Conservation (phyloP, 2,113 vertebrate genomes). For the Hypomesus transpacificus region DNA sequence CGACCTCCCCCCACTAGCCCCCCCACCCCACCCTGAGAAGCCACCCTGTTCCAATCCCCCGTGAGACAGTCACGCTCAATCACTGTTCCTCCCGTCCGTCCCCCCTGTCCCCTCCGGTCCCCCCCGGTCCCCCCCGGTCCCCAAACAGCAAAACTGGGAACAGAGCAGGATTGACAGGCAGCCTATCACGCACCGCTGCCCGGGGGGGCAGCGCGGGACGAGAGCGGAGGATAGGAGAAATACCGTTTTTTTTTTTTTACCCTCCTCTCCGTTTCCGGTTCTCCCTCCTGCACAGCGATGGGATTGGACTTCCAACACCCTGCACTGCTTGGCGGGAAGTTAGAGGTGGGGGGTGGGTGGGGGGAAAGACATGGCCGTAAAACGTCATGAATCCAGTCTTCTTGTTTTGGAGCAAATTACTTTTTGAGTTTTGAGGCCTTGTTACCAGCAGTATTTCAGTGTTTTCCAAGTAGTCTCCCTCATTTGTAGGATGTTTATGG, state of each 20-base stretch:
- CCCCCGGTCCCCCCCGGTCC: neutral
- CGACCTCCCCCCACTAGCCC: slow-evolving; percentile 8
- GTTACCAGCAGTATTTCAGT: too few species aligned
- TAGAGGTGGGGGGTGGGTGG: neutral
- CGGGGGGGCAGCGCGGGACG: neutral
- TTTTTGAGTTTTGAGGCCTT: too few species aligned
- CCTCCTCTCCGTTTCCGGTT: slow-evolving; percentile 9
- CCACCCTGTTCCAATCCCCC: neutral
- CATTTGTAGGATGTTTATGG: too few species aligned
- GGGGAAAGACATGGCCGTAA: neutral
- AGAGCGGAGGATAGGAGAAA: neutral
- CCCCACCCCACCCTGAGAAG: too few species aligned
- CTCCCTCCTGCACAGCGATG: slow-evolving; percentile 1
- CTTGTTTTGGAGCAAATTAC: slow-evolving; percentile 13
- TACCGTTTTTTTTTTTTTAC: neutral
- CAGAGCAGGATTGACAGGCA: slow-evolving; percentile 10
- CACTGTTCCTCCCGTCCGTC: neutral
- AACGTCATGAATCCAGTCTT: slow-evolving; percentile 3
- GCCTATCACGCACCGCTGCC: neutral
- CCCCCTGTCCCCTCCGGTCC: neutral
- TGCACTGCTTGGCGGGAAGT: neutral
- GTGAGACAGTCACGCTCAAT: slow-evolving; percentile 1
- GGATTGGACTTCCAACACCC: slow-evolving; percentile 13
- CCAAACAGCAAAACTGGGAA: neutral
- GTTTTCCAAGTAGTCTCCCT: too few species aligned